Evolutionary conservation across 2,888 invertebrate genomes (phyloP).

Genomic region (Himalopsyche kuldschensis): DNA sequence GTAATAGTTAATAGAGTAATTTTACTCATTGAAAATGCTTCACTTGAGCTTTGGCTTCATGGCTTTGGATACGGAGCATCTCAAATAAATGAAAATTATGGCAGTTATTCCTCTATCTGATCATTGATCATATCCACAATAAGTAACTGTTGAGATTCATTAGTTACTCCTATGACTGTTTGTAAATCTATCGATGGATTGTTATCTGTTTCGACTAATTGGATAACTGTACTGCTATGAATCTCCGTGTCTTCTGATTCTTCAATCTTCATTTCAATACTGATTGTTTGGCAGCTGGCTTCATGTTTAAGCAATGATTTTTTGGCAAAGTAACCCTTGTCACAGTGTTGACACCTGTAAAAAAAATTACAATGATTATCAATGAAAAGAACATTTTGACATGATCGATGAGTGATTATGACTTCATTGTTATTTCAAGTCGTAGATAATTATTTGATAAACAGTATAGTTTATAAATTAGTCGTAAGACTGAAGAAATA

Average conservation of each 20-base stretch:
- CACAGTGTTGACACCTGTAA: slow-evolving; percentile 16
- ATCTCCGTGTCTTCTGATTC: not conserved
- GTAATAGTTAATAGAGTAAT: no score
- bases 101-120: slow-evolving; percentile 6
- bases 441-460: no score
- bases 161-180: not conserved
- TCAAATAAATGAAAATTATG: not conserved
- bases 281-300: not conserved
- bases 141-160: slow-evolving; percentile 7
- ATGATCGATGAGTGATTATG: no score
- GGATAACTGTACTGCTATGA: not conserved
- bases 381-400: not conserved
- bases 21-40: no score
- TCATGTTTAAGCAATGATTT: slow-evolving; percentile 12
- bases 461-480: no score
- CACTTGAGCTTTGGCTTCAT: no score
- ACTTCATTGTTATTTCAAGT: no score
- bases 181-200: not conserved
- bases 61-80: not conserved
- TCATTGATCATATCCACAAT: slow-evolving; percentile 19
- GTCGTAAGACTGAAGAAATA: no score
- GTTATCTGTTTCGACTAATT: not conserved
- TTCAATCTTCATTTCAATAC: not conserved
- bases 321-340: slow-evolving; percentile 14
- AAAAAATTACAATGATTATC: not conserved